Evolutionary conservation across 2,888 invertebrate species (phyloP).

Genomic region (Clivina fossor): DNA sequence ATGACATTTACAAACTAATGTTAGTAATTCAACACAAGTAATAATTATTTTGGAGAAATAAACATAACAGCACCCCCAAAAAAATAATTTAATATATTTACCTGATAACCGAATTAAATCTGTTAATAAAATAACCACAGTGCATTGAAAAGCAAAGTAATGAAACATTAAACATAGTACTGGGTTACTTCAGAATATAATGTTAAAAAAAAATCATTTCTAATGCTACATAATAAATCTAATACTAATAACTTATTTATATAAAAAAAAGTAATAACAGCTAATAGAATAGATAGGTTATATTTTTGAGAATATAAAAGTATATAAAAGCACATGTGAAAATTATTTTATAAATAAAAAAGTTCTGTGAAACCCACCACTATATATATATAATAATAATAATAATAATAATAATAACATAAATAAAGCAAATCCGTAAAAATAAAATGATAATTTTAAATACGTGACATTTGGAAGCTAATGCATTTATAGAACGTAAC

Average conservation of each 20-base stretch:
- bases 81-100: constrained; percentile 25
- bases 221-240: no score
- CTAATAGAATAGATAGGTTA: no score
- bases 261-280: constrained; percentile 10
- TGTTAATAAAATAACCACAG: constrained; percentile 32
- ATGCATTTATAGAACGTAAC: no score
- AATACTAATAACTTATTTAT: no score
- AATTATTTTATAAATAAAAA: no score
- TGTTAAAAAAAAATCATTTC: no score
- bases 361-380: not conserved
- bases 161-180: no score
- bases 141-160: constrained; percentile 25
- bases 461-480: no score
- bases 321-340: no score
- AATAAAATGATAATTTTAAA: no score
- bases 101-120: constrained; percentile 24
- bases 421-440: constrained; percentile 2
- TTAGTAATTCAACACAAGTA: constrained; percentile 25
- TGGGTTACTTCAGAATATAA: no score
- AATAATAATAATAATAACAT: not conserved
- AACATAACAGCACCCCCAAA: constrained; percentile 24
- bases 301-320: no score
- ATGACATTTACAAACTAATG: constrained; percentile 25
- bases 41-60: constrained; percentile 19
- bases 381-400: not conserved